Base-by-base conservation (phyloP, 2,888 invertebrate genomes). In the Calephelis perditalis region DNA sequence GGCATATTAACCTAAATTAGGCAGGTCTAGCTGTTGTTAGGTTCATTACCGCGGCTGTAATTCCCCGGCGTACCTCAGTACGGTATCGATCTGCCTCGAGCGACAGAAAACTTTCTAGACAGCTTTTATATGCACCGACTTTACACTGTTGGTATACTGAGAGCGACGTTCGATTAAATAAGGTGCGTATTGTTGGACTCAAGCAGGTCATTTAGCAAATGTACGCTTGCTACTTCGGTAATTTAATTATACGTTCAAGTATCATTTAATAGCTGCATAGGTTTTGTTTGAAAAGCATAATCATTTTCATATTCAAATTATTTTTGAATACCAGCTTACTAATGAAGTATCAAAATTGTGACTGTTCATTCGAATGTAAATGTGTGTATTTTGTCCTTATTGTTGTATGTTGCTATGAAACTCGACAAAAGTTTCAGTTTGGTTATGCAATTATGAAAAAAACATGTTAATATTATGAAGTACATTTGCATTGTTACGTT, bases 61-160 rank as follows among this genome's bases (percentile, higher is more conserved):
- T 81, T 79, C 80, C 82, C 79, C 75, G 75, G 79, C 77, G 81
- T 77, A 79, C 81, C 79, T 79, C 77, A 68, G 74, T 73, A 75
- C 78, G 72, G 78, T 89, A 90, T 90, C 86, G 89, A 89, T 87
- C 89, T 76, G 66, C 73, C 73, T 76, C 80, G 79, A 85, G 84
- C 89, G 89, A 87, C 88, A 89, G 86, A 87, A 89, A 91, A 91
- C 90, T 91, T 91, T 91, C 89, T 86, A 91, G 91, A 91, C 91
- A 83, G 89, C 85, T 91, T 91, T 91, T 91, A 91, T 91, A 89
- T 91, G 91, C 89, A 89, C 83, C 85, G 79, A 81, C 84, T 86
- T 85, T 85, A 81, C 78, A 76, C 78, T 73, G 79, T 77, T 57
- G 43, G 76, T 79, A 82, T 82, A 81, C 70, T 67, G 47, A 49